phyloP scores from a whole-genome alignment of 2,888 invertebrate species.

The Ferdinandea cuprea region DNA sequence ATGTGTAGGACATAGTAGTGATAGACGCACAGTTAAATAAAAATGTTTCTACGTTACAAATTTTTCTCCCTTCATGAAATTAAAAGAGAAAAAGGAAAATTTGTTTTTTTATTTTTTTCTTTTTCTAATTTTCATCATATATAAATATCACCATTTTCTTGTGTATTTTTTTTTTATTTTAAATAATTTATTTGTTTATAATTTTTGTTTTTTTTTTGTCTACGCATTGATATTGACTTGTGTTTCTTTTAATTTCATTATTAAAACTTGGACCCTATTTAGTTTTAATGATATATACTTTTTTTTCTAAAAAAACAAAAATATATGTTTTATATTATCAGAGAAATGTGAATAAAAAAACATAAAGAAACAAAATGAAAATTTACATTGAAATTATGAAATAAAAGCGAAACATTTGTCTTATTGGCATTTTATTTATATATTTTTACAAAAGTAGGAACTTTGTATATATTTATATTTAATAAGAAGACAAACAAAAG shows the following conservation, averaged over 20 bases:
- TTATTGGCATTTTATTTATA: conserved; percentile 28
- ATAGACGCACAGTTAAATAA: conserved; percentile 56
- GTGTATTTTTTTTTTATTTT: conserved; percentile 58
- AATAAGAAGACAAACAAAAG: conserved; percentile 11
- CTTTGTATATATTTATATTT: conserved; percentile 54
- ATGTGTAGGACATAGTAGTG: conserved; percentile 62
- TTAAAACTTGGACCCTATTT: conserved; percentile 73
- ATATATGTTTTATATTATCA: conserved; percentile 18
- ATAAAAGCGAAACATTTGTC: conserved; percentile 31
- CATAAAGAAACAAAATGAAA: conserved; percentile 1
- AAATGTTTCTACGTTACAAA: conserved; percentile 61
- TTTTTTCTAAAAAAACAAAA: conserved; percentile 4
- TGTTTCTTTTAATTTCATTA: conserved; percentile 54
- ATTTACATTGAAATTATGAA: conserved; percentile 8
- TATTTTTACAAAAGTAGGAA: conserved; percentile 69
- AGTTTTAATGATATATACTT: conserved; percentile 72
- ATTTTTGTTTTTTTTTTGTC: conserved; percentile 26
- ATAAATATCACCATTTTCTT: conserved; percentile 74
- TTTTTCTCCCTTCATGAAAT: conserved; percentile 22
- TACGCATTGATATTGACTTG: conserved; percentile 64
- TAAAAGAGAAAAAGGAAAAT: conserved; percentile 70
- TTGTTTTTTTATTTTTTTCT: conserved; percentile 26
- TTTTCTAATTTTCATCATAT: conserved; percentile 37
- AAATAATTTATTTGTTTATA: conserved; percentile 24
- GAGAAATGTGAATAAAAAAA: conserved; percentile 32